phyloP scores from a whole-genome alignment of 2,888 invertebrate species.

The Zygothrica quintamaculata region DNA sequence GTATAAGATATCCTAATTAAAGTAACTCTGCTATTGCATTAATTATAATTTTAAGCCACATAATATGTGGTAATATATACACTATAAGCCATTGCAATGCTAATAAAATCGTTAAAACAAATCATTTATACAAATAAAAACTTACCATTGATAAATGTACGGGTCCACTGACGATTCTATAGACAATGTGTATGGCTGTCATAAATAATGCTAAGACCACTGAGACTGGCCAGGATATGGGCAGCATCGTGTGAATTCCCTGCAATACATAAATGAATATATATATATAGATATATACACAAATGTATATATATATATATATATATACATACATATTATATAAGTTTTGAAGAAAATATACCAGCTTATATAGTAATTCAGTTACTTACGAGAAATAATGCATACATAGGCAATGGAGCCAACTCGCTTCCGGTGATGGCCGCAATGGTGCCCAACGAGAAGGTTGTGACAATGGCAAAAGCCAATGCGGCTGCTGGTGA shows the following conservation, averaged over 20 bases:
- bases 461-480: slow-evolving; percentile 84
- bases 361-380: not conserved
- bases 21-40: no score
- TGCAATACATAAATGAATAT: no score
- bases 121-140: slow-evolving; percentile 42
- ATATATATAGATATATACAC: no score
- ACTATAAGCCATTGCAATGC: no score
- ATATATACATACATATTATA: not conserved
- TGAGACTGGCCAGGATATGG: slow-evolving; percentile 90
- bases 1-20: no score
- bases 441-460: slow-evolving; percentile 83
- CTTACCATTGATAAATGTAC: slow-evolving; percentile 82
- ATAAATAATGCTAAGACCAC: slow-evolving; percentile 89
- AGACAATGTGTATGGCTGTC: slow-evolving; percentile 88
- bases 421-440: slow-evolving; percentile 83
- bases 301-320: no score
- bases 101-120: not conserved
- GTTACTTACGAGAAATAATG: slow-evolving; percentile 87
- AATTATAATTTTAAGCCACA: no score
- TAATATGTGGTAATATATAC: no score
- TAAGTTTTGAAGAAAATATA: slow-evolving; percentile 2
- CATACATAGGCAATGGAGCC: slow-evolving; percentile 88
- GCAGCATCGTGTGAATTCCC: slow-evolving; percentile 94
- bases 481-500: slow-evolving; percentile 84
- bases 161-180: slow-evolving; percentile 85